Evolutionary conservation across 2,888 invertebrate species (phyloP).

Genomic region (Lycophotia porphyrea): DNA sequence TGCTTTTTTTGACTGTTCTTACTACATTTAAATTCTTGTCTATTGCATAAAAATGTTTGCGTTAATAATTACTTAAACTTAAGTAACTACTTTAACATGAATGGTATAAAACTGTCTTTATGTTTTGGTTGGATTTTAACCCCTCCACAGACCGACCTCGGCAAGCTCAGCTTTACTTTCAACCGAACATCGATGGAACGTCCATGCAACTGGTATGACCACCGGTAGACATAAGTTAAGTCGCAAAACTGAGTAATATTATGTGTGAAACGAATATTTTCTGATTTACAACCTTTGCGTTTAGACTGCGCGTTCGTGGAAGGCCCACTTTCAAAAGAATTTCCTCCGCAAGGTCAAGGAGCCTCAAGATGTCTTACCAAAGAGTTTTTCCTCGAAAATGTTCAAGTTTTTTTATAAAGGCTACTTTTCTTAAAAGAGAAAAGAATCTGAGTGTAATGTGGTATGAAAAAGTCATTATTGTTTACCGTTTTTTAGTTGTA

Average conservation of each 20-base stretch:
- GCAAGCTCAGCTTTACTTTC: background rate
- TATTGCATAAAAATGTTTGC: too few species aligned
- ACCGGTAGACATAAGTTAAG: background rate
- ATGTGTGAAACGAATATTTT: background rate
- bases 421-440: conserved; percentile 37
- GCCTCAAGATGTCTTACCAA: conserved; percentile 18
- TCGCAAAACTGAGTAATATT: background rate
- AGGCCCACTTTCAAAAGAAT: conserved; percentile 47
- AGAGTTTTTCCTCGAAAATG: conserved; percentile 42
- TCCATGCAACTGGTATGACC: background rate
- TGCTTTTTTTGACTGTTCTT: too few species aligned
- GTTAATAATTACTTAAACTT: too few species aligned
- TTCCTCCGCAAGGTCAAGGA: conserved; percentile 29
- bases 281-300: background rate
- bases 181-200: too few species aligned
- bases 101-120: too few species aligned
- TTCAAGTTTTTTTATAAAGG: conserved; percentile 34
- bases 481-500: conserved; percentile 8
- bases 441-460: conserved; percentile 24
- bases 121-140: too few species aligned
- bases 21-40: too few species aligned
- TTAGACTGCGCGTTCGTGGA: background rate
- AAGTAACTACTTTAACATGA: too few species aligned
- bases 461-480: conserved; percentile 39
- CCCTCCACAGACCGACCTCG: background rate